phyloP scores from a whole-genome alignment of 92 coral and sea anemone species.

The Zoanthus solanderi region DNA sequence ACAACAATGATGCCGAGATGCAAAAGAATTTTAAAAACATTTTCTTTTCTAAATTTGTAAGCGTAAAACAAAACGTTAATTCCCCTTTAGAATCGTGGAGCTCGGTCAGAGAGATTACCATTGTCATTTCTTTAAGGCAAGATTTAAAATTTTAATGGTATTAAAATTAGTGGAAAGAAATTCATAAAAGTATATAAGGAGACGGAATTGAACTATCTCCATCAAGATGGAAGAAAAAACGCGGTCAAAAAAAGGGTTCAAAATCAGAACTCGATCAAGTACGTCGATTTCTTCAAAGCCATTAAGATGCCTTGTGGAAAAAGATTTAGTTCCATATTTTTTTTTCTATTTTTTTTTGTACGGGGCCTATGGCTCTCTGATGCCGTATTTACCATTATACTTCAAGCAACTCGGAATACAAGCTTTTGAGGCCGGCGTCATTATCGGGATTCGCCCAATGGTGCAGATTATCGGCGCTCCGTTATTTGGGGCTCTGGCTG shows the following conservation, averaged over 20 bases:
- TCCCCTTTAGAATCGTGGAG: no score
- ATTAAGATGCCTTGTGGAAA: constrained; percentile 54
- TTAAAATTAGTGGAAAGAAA: no score
- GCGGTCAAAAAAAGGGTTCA: not conserved
- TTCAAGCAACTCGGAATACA: constrained; percentile 73
- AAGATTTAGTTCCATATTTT: constrained; percentile 67
- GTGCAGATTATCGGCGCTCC: constrained; percentile 78
- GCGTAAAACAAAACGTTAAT: no score
- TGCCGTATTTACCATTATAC: constrained; percentile 79
- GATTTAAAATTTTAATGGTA: no score
- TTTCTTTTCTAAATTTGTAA: no score
- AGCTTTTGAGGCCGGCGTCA: constrained; percentile 75
- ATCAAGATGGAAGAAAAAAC: not conserved
- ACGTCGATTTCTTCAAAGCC: constrained; percentile 1
- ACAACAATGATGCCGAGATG: no score
- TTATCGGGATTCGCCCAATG: constrained; percentile 77
- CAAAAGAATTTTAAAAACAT: no score
- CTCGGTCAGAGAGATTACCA: no score
- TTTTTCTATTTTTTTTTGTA: constrained; percentile 75
- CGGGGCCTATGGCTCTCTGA: constrained; percentile 73
- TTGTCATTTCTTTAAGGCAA: no score
- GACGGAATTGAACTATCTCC: not conserved
- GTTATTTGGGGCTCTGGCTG: constrained; percentile 65
- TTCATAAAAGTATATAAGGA: not conserved
- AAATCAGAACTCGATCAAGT: not conserved